Evolutionary conservation across 2,888 invertebrate species (phyloP).

Genomic region (Chouioia cunea): DNA sequence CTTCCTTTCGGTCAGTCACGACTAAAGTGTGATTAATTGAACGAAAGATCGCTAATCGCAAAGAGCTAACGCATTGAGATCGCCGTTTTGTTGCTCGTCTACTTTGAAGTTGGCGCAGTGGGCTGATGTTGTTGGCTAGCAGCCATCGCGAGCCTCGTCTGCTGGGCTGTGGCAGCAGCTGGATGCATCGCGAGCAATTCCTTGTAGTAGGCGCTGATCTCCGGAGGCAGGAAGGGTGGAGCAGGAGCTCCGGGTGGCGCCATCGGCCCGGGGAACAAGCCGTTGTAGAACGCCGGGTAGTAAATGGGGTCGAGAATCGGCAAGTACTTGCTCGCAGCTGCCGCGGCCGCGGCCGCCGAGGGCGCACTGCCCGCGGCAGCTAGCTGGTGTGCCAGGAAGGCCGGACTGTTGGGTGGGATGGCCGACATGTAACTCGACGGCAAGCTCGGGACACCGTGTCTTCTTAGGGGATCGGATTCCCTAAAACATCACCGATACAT

Average conservation of each 20-base stretch:
- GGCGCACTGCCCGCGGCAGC: constrained; percentile 47
- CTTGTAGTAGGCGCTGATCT: constrained; percentile 71
- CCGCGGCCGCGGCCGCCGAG: constrained; percentile 45
- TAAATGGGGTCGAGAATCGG: constrained; percentile 69
- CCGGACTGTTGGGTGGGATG: constrained; percentile 52
- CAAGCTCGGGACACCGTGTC: constrained; percentile 60
- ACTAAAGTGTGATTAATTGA: too few species aligned
- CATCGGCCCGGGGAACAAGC: constrained; percentile 64
- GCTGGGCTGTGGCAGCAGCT: constrained; percentile 47
- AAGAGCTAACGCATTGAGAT: constrained; percentile 33
- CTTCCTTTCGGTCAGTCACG: too few species aligned
- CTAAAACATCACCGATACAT: constrained; percentile 3
- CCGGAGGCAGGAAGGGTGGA: constrained; percentile 65
- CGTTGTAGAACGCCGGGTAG: constrained; percentile 69
- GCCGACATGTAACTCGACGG: constrained; percentile 59
- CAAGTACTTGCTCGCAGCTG: constrained; percentile 65
- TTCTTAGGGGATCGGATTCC: constrained; percentile 46
- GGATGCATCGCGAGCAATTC: constrained; percentile 69
- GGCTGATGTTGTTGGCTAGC: constrained; percentile 52
- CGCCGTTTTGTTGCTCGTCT: constrained; percentile 48
- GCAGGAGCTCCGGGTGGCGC: constrained; percentile 53
- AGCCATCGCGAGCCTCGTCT: constrained; percentile 66
- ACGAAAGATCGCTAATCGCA: too few species aligned
- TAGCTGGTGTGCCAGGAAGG: constrained; percentile 64
- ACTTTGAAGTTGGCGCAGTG: constrained; percentile 67